Conservation (phyloP, 2,113 vertebrate genomes). For the Craseonycteris thonglongyai region DNA sequence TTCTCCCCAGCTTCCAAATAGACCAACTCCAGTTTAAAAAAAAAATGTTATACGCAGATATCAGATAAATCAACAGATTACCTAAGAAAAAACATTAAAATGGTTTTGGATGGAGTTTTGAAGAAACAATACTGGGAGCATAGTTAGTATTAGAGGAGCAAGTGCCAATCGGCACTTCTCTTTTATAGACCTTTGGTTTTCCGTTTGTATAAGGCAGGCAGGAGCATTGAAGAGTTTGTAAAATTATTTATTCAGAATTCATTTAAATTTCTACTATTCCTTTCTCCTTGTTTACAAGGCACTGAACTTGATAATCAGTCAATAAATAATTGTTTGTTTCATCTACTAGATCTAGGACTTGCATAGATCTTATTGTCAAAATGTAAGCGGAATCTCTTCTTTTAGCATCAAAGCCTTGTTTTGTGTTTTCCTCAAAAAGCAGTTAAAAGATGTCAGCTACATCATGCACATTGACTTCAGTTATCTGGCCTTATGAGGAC, state of each 20-base stretch:
- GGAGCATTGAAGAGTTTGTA: background rate
- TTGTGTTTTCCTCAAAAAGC: background rate
- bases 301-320: background rate
- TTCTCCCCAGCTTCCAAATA: background rate
- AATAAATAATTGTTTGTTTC: background rate
- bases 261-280: background rate
- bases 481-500: background rate
- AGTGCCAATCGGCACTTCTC: background rate
- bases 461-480: fast-evolving
- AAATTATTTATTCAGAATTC: background rate
- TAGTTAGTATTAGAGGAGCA: background rate
- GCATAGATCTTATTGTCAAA: background rate
- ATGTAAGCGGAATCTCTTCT: background rate
- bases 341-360: background rate
- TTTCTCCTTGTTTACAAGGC: background rate
- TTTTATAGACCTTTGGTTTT: background rate
- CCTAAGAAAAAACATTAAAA: background rate
- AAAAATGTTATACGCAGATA: background rate
- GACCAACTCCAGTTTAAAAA: background rate
- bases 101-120: background rate
- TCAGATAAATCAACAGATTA: background rate
- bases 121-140: background rate
- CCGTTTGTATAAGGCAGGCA: background rate
- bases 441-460: background rate
- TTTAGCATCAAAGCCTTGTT: background rate